Evolutionary conservation across 1,140 invertebrate species (phyloP), one percentile per base, ranked within the genome.

Genomic region (Drosophila varians): DNA sequence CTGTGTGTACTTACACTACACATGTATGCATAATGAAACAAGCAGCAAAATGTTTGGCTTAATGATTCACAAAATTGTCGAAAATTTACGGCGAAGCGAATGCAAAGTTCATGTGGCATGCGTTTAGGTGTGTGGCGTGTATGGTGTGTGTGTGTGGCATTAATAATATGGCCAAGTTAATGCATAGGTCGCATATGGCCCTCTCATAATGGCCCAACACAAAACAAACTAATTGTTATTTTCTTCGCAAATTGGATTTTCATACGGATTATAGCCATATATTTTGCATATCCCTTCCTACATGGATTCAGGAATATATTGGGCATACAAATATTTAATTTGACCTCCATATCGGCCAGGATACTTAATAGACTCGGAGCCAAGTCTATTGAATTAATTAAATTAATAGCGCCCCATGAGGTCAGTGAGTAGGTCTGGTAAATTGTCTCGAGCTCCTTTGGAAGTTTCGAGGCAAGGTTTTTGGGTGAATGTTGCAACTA

Each of bases 181-280:
- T 86, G 80, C 80, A 86, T 62, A 40, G 64, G 18, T 48, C 77
- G 73, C 73, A 82, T 75, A 51, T 55, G 65, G 62, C n/a, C n/a
- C 31, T 54, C 21, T 49, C 51, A 45, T 65, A 54, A 53, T 72
- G 60, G 57, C 73, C 9, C 8, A 31, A 57, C 54, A 57, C 57
- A 57, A 57, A 86, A 72, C 28, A 64, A 86, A 77, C 73, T 73
- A 87, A 84, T 84, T 83, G 74, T 72, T 84, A 84, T 86, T 86
- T 86, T 87, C 80, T 66, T 80, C 45, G 21, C 76, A 86, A 87
- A 84, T 84, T 84, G 76, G 80, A 86, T 84, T 86, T 86, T 76
- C 68, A 77, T 66, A 48, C 60, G 68, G 55, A 79, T 84, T 76
- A 76, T 72, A 40, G 26, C 28, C 25, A 46, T 53, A 55, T 46